Base-by-base conservation (phyloP, 1,140 invertebrate species). In the Cataglyphis hispanica region DNA sequence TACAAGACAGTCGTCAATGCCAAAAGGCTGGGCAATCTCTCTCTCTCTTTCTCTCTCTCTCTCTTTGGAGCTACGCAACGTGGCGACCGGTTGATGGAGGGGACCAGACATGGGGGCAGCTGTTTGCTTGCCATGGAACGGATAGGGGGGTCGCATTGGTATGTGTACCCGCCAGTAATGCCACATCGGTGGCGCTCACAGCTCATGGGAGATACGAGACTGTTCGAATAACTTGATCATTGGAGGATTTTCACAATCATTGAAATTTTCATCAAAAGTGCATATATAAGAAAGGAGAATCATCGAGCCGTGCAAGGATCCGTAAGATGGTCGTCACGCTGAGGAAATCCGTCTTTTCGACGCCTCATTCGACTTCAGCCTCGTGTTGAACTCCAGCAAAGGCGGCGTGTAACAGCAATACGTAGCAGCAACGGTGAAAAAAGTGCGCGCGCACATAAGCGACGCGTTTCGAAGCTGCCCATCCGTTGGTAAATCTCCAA, bases 161-260 rank as follows among this genome's bases (percentile, higher is more conserved):
- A 91, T 89, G 84, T 92, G 89, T 90, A 91, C 77, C 78, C 87
- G 86, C 84, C 87, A 85, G 91, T 80, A 86, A 91, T 90, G 85
- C 87, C 86, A 86, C 86, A 86, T 86, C 86, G 85, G 58, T 81
- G 34, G 53, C 43, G 70, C 37, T 84, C 53, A 25, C 22, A 69
- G 22, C 64, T 72, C 34, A 27, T 5, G 10, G 22, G 53, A 83
- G 50, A 37, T 22, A 37, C 34, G 37, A 31, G 13, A 37, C 13
- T n/a, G 40, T 50, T 1, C 46, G 46, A 19, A 4, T 46, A 43
- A 34, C 5, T 11, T 2, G 40, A 19, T 75, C n/a, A 69, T 4
- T 7, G 16, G 13, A 60, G 1, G 19, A 60, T 60, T 60, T 72
- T 58, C 53, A 25, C 22, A 22, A 25, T n/a, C n/a, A 16, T 37